phyloP scores from a whole-genome alignment of 2,797 vertebrate species.

The Arnoldichthys spilopterus region DNA sequence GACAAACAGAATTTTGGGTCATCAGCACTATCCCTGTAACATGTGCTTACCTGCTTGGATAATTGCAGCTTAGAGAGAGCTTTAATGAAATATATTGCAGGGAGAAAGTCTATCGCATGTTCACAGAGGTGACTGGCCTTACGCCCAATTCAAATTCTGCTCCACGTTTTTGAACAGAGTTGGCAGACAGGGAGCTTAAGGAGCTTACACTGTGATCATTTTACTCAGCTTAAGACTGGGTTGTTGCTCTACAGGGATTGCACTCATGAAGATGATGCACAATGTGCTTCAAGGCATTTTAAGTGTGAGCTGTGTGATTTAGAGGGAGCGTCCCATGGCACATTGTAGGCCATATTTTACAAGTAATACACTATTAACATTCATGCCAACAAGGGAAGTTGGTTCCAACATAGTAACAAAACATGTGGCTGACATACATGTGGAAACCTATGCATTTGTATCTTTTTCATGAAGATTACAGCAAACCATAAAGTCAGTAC shows the following conservation, averaged over 20 bases:
- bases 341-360: not conserved
- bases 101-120: conserved; percentile 42
- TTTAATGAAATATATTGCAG: conserved; percentile 43
- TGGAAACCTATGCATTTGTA: too few relatives aligned
- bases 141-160: not conserved
- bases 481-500: too few relatives aligned
- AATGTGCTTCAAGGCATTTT: not conserved
- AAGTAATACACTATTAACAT: not conserved
- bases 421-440: not conserved
- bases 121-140: conserved; percentile 10
- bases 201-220: conserved; percentile 8
- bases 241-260: not conserved
- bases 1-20: conserved; percentile 27
- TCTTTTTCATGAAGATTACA: too few relatives aligned
- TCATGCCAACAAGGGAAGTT: not conserved
- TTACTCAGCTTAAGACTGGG: not conserved
- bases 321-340: not conserved
- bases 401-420: not conserved
- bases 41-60: conserved; percentile 50
- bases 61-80: conserved; percentile 45
- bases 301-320: not conserved
- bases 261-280: not conserved
- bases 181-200: conserved; percentile 15
- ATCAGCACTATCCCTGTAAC: conserved; percentile 27
- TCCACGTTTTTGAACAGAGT: not conserved